Evolutionary conservation across 1,140 invertebrate species (phyloP), one percentile per base, ranked within the genome.

Genomic region (Steinernema feltiae): DNA sequence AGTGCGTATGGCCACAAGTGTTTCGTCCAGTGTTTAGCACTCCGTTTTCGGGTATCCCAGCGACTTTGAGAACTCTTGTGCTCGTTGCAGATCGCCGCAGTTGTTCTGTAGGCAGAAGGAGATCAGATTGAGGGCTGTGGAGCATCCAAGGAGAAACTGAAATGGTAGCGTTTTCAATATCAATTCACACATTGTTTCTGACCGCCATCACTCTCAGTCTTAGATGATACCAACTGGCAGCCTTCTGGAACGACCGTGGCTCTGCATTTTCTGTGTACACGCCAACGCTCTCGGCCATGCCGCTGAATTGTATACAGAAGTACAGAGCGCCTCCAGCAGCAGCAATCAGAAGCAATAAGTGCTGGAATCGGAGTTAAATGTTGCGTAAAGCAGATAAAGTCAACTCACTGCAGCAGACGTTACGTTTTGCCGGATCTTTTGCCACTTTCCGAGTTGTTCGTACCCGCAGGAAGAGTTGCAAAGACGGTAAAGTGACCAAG

Each of bases 21-120:
- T 7, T 41, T 41, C 35, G 18, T 18, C 7, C 18, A 41, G 7
- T 18, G 18, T 41, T 63, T 21, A 63, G 24, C 53, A 63, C 24
- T 63, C 7, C 7, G 53, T 63, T 12, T 27, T 63, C 2, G 53
- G 53, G 24, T 63, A 63, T n/a, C 53, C 15, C 12, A 27, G 3
- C 7, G 7, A 3, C 53, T 63, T 63, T 63, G 35, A 41, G 18
- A 41, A 41, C 35, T 63, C 24, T 7, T 63, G 7, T 27, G 2
- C 24, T 15, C 53, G 53, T 27, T 63, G 53, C 2, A 63, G 24
- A 7, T 63, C 53, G 24, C 24, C 24, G 53, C 53, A 63, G 53
- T 63, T 63, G 53, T 63, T 63, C 53, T 63, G 53, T 3, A 63
- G 15, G 53, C 53, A 63, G 24, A 63, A 63, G 12, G 53, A 63